Evolutionary conservation across 2,113 vertebrate species (phyloP).

Genomic region (Setophaga coronata): DNA sequence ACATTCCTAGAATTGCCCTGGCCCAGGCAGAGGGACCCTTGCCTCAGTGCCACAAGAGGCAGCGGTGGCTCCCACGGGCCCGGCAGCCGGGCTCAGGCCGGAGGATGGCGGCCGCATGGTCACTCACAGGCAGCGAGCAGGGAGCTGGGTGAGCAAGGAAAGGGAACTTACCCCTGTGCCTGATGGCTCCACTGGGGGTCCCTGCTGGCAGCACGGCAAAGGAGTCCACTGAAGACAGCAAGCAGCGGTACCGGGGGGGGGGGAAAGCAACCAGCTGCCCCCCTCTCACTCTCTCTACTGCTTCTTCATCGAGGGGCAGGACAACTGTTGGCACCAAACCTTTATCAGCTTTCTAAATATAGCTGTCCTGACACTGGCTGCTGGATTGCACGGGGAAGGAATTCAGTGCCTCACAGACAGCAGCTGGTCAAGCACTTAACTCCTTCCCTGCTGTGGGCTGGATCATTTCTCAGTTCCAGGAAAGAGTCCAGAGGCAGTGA

Average conservation of each 20-base stretch:
- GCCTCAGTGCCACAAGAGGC: neutral
- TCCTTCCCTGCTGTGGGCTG: conserved; percentile 34
- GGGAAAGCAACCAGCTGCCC: neutral
- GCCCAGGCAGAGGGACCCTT: neutral
- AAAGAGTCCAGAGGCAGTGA: neutral
- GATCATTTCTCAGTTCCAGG: neutral
- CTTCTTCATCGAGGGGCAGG: conserved; percentile 62
- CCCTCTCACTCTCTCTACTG: neutral
- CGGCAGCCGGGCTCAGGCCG: neutral
- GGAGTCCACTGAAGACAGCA: neutral
- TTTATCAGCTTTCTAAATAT: conserved; percentile 80
- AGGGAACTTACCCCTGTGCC: conserved; percentile 54
- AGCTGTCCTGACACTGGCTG: conserved; percentile 65
- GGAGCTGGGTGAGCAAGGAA: neutral
- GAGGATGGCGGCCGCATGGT: neutral
- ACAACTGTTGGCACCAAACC: conserved; percentile 74
- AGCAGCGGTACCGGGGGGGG: neutral
- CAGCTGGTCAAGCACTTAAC: conserved; percentile 65
- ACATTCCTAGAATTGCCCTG: fast-evolving
- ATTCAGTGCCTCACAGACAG: conserved; percentile 46
- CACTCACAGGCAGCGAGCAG: fast-evolving
- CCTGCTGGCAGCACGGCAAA: neutral
- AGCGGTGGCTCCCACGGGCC: fast-evolving
- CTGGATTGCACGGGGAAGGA: conserved; percentile 52
- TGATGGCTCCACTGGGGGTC: neutral